These are phyloP conservation scores for Perdita meconis DNA, from an alignment of 2,888 invertebrate species.

Conservation along the genomic window DNA sequence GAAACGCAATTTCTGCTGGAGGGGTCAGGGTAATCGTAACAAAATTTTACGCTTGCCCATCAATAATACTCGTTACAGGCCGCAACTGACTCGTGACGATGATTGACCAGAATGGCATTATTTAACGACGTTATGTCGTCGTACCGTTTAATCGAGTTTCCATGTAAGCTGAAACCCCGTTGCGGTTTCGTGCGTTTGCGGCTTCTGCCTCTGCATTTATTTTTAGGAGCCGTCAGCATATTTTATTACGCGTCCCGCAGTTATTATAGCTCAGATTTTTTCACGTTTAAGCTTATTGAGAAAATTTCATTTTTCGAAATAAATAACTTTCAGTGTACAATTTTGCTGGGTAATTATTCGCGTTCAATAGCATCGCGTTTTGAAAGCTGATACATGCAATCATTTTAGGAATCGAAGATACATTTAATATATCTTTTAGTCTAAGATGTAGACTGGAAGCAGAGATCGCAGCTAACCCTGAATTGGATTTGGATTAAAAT, in stretches of 20 bases:
- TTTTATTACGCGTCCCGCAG: constrained; percentile 17
- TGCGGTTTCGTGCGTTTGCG: constrained; percentile 28
- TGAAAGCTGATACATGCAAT: no score
- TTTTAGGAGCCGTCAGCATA: constrained; percentile 43
- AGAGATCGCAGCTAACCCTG: no score
- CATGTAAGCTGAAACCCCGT: constrained; percentile 58
- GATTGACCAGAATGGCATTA: constrained; percentile 56
- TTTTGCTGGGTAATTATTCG: no score
- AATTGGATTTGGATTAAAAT: no score
- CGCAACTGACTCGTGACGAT: constrained; percentile 37
- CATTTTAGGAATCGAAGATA: no score
- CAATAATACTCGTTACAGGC: constrained; percentile 15
- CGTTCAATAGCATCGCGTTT: no score
- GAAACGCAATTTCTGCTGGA: constrained; percentile 18
- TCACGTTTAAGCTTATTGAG: no score
- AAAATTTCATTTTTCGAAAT: no score
- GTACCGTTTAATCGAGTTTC: constrained; percentile 54
- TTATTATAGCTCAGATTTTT: not conserved
- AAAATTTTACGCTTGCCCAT: constrained; percentile 6
- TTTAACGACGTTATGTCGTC: constrained; percentile 42
- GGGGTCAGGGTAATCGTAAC: constrained; percentile 13
- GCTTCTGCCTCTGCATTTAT: constrained; percentile 39
- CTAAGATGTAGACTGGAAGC: no score
- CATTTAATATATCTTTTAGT: no score
- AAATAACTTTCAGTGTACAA: no score